Percentiles rank a stretch among this genome's conserved stretches.
These are phyloP conservation scores for Oreochromis niloticus DNA, from an alignment of 2,113 vertebrate species.

Conservation along the genomic window DNA sequence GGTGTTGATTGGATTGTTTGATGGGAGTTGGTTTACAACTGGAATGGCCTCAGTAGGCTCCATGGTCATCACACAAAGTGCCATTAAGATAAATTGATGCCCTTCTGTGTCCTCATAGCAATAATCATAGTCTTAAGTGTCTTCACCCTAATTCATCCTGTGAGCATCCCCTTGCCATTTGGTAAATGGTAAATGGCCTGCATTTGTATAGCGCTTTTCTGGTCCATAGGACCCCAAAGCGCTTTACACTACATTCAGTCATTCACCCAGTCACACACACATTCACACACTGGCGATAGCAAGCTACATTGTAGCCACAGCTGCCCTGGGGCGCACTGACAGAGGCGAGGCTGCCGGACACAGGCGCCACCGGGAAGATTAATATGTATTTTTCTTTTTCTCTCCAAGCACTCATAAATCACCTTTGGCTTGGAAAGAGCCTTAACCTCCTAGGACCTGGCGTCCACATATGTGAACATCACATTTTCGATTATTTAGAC, in stretches of 20 bases:
- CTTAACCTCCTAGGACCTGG: conserved; percentile 16
- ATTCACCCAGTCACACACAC: no score
- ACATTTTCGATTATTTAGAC: no score
- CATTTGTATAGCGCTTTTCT: no score
- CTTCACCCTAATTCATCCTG: neutral
- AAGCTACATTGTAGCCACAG: no score
- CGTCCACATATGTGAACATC: no score
- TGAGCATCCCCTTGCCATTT: neutral
- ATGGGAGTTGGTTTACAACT: conserved; percentile 75
- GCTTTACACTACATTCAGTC: no score
- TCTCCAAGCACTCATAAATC: conserved; percentile 70
- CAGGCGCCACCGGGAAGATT: no score
- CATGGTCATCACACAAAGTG: neutral
- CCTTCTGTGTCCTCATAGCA: neutral
- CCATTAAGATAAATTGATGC: conserved; percentile 18
- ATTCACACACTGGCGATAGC: no score
- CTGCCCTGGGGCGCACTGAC: no score
- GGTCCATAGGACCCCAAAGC: no score
- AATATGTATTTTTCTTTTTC: neutral
- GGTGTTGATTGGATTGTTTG: conserved; percentile 80
- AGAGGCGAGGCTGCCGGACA: no score
- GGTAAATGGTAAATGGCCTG: no score
- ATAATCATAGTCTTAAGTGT: neutral
- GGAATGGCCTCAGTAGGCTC: conserved; percentile 75
- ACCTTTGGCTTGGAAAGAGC: conserved; percentile 75